Base-by-base conservation (phyloP, 2,888 invertebrate species). In the Crepidodera aurea region DNA sequence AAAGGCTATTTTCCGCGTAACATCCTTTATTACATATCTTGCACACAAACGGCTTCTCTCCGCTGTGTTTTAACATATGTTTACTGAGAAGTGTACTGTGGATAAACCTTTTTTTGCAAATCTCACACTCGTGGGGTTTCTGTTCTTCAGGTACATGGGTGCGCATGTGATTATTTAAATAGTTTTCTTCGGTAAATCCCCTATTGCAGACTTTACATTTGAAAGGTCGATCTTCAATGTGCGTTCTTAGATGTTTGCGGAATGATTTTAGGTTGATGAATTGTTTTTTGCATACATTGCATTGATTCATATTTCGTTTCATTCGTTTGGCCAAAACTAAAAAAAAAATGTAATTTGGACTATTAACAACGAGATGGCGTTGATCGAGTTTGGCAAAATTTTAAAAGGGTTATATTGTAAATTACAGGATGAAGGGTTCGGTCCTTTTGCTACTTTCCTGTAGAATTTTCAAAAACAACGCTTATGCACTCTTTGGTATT, bases 41-140 rank as follows among this genome's bases (percentile, higher is more conserved):
- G 68, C 83, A 83, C n/a, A 83, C 77, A 68, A 82, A 82, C 1
- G 82, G 82, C 63, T 83, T 82, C 67, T 83, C 82, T 0, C 81
- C 82, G 15, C 79, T 80, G 63, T 83, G 83, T 56, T 81, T 82
- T 39, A 82, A 73, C 71, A 80, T 75, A 69, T 83, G 84, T 62
- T 83, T 83, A 44, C 76, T 81, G 18, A 83, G 69, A 62, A 82
- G 72, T 6, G 82, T 81, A 29, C 77, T 75, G 62, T 84, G 83
- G 13, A 83, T 81, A 71, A 83, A 83, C 3, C 82, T 74, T 68
- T 81, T 82, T 51, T 81, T 78, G 65, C 84, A 84, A 10, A 81
- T 74, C 53, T 78, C 73, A 67, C 84, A 84, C 62, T 81, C 80
- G 65, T 83, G 82, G 0, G 82, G 82, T 66, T 83, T 84, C 58